Base-by-base conservation (phyloP, 2,797 vertebrate genomes). In the Sebastolobus alascanus region DNA sequence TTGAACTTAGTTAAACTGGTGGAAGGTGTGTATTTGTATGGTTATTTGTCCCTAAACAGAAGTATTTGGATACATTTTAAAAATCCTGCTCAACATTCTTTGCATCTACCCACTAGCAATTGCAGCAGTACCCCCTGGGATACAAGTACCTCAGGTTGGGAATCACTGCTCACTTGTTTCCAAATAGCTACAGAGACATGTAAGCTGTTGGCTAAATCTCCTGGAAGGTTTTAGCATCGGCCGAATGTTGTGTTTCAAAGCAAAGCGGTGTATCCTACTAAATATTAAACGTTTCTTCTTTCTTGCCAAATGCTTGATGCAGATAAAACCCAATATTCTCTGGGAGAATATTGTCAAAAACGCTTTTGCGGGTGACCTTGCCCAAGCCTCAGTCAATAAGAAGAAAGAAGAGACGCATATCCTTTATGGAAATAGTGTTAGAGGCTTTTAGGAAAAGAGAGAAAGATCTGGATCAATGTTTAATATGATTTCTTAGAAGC, bases 271-370 rank as follows among this genome's bases (percentile, higher is more conserved):
- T 83, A 56, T 83, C 85, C 69, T 73, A 77, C 85, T 68, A 80
- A 88, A 87, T 81, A 80, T 84, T 87, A 67, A 77, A 74, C 75
- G 73, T 79, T 79, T 82, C 69, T 70, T 71, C 67, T 90, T 87
- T 89, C 75, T 72, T 86, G 79, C 81, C 77, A 86, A 90, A 89
- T 80, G 54, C 79, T 88, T 87, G 79, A 90, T 81, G 70, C 59
- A 78, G 87, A 88, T 90, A 90, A 90, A 92, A 90, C 84, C 78
- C 82, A 87, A 89, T 92, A 90, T 90, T 90, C 85, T 85, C 87
- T 27, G 14, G 37, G 89, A 88, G 85, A 83, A 84, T 84, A 82
- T 84, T 87, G 87, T 86, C 85, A 79, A 84, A 75, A 73, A 89
- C 82, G 84, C 82, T 88, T 90, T 89, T 85, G 79, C 0, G 12